A percentile compares a stretch with the other conserved stretches of the same genome.
These are phyloP conservation scores for Pardosa pseudoannulata DNA, from an alignment of 2,888 invertebrate genomes.

Conservation along the genomic window DNA sequence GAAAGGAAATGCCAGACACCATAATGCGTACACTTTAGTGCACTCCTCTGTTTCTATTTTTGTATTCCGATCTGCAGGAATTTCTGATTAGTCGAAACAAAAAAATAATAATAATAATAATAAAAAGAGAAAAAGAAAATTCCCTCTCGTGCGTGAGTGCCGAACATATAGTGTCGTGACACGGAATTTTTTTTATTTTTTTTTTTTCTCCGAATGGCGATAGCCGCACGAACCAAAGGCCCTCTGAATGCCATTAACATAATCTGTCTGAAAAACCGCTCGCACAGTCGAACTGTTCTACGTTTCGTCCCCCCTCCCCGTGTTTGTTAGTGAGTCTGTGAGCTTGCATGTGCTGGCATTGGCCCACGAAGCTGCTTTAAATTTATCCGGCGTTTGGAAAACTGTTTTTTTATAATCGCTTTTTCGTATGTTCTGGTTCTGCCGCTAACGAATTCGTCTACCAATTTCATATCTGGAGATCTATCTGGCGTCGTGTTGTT, in stretches of 20 bases:
- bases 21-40: too few species aligned
- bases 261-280: conserved; percentile 1
- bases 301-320: too few species aligned
- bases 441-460: too few species aligned
- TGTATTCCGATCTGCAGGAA: neutral
- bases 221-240: neutral
- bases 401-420: too few species aligned
- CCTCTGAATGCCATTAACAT: conserved; percentile 9
- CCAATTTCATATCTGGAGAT: too few species aligned
- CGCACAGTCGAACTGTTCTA: too few species aligned
- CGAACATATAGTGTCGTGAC: neutral
- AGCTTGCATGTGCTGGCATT: neutral
- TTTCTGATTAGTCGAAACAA: neutral
- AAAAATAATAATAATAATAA: too few species aligned
- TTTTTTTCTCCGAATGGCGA: neutral
- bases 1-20: too few species aligned
- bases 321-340: too few species aligned
- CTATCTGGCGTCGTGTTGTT: too few species aligned
- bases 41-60: neutral
- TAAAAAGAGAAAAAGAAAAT: too few species aligned
- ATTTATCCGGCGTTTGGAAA: neutral
- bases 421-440: too few species aligned
- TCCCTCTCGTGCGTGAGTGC: neutral
- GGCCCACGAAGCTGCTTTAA: conserved; percentile 5
- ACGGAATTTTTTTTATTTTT: neutral